phyloP scores from a whole-genome alignment of 2,888 invertebrate genomes.

The Chironomus tentans region DNA sequence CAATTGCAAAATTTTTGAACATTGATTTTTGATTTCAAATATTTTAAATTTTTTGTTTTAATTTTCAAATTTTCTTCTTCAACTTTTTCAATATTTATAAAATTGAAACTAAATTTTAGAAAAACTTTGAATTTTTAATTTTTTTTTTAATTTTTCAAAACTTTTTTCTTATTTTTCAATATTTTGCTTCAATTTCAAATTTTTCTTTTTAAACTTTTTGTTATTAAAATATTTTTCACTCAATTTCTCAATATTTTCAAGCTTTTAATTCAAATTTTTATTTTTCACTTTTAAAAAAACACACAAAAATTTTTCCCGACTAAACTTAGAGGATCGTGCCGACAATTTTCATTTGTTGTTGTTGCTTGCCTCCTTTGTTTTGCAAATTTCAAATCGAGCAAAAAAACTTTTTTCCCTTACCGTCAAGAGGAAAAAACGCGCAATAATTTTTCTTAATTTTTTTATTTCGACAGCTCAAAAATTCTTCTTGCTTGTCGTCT shows the following conservation, averaged over 20 bases:
- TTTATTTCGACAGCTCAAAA: background rate
- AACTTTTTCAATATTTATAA: too few relatives aligned
- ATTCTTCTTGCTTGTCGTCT: background rate
- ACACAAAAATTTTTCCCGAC: too few relatives aligned
- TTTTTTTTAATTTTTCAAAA: background rate
- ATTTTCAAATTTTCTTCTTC: background rate
- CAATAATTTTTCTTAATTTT: slow-evolving; percentile 11
- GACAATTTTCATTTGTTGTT: too few relatives aligned
- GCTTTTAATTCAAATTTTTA: too few relatives aligned
- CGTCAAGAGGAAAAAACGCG: slow-evolving; percentile 7
- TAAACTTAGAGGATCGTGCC: too few relatives aligned
- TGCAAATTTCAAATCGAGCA: background rate
- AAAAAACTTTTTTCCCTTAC: background rate
- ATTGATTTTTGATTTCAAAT: background rate
- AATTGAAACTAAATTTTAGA: too few relatives aligned
- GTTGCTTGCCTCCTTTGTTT: too few relatives aligned
- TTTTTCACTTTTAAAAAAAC: too few relatives aligned
- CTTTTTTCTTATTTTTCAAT: background rate
- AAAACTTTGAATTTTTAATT: background rate
- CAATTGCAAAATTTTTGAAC: background rate
- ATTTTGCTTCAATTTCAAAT: background rate
- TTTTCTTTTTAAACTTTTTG: too few relatives aligned
- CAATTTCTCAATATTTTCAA: too few relatives aligned
- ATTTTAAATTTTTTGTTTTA: background rate
- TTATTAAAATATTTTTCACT: too few relatives aligned